These are phyloP conservation scores for Heliconius hewitsoni DNA, from an alignment of 1,140 invertebrate genomes.

Conservation along the genomic window DNA sequence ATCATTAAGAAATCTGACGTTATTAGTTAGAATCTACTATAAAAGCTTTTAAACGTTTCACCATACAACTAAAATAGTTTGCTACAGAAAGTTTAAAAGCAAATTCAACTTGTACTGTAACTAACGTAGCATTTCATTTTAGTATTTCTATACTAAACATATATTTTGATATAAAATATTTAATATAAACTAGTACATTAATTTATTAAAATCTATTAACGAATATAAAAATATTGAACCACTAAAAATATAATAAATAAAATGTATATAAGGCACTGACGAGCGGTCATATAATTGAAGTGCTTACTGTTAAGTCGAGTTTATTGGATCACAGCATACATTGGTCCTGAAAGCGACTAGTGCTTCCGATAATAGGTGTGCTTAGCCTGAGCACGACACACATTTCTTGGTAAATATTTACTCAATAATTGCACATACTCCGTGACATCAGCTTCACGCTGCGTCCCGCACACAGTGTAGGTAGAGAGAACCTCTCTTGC, in stretches of 20 bases:
- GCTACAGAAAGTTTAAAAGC: background rate
- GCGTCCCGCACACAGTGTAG: too few species aligned
- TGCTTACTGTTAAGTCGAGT: slow-evolving; percentile 7
- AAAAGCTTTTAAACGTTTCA: background rate
- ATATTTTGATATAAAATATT: background rate
- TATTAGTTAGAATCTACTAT: background rate
- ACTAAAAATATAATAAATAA: too few species aligned
- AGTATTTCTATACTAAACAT: background rate
- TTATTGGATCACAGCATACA: slow-evolving; percentile 23
- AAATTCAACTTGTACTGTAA: background rate
- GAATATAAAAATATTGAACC: background rate
- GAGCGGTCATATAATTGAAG: slow-evolving; percentile 2
- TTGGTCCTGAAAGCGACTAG: slow-evolving; percentile 51
- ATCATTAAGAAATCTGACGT: background rate
- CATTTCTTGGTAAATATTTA: slow-evolving; percentile 71
- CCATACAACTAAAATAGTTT: background rate
- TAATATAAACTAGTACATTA: background rate
- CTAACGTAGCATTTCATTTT: background rate
- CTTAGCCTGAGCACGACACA: slow-evolving; percentile 62
- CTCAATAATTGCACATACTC: slow-evolving; percentile 75
- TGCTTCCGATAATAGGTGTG: slow-evolving; percentile 62
- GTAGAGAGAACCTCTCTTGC: too few species aligned
- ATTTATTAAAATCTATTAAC: background rate
- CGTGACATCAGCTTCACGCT: slow-evolving; percentile 52
- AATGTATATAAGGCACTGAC: background rate